These are phyloP conservation scores for Orientallactaga bullata DNA, from an alignment of 2,113 vertebrate genomes.

Conservation along the genomic window DNA sequence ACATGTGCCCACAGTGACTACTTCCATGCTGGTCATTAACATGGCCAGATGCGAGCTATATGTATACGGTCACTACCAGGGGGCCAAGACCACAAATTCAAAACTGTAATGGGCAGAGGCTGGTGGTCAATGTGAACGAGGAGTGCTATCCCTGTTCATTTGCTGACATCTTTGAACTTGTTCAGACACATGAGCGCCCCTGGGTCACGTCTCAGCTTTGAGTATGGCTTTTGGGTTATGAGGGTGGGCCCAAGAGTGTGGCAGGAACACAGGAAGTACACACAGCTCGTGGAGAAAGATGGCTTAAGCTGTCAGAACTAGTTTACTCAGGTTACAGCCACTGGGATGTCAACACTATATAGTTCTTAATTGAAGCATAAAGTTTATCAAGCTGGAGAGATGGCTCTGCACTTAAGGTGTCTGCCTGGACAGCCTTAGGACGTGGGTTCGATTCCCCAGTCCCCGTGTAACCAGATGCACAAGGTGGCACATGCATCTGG, in stretches of 20 bases:
- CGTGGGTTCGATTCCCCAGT: no score
- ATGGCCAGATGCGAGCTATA: not conserved
- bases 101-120: not conserved
- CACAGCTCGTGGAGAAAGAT: not conserved
- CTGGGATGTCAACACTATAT: no score
- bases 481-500: no score
- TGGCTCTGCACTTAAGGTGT: no score
- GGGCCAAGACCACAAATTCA: not conserved
- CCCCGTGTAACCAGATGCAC: no score
- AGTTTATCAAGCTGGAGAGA: no score
- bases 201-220: not conserved
- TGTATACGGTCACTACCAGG: not conserved
- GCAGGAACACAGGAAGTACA: not conserved
- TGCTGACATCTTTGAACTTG: not conserved
- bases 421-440: no score
- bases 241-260: not conserved
- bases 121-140: not conserved
- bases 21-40: not conserved
- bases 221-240: not conserved
- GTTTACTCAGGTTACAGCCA: no score
- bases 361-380: no score
- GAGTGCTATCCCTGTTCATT: not conserved
- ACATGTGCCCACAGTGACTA: not conserved
- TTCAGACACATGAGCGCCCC: not conserved
- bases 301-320: no score